These are phyloP conservation scores for Tetragnatha montana DNA, from an alignment of 2,888 invertebrate genomes.

Conservation along the genomic window DNA sequence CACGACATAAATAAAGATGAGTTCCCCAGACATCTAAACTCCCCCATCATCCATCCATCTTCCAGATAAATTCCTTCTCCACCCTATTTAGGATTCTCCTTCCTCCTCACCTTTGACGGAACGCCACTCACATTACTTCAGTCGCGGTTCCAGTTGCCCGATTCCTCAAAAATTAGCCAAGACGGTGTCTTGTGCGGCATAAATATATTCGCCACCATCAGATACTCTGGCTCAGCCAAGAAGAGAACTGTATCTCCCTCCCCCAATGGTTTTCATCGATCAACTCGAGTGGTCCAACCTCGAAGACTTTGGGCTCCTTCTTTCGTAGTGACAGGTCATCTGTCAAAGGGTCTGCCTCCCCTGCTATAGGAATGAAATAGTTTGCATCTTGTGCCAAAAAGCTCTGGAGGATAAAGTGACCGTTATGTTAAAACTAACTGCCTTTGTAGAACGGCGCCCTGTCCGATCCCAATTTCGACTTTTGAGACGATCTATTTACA, in stretches of 20 bases:
- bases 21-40: neutral
- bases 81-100: neutral
- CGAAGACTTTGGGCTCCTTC: slow-evolving; percentile 31
- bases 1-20: neutral
- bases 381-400: neutral
- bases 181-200: neutral
- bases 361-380: neutral
- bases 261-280: slow-evolving; percentile 34
- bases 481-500: too few relatives aligned
- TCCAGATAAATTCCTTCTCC: neutral
- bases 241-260: slow-evolving; percentile 4
- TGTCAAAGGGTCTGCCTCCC: slow-evolving; percentile 27
- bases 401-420: neutral
- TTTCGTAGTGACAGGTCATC: slow-evolving; percentile 40
- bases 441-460: too few relatives aligned
- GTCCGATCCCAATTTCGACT: too few relatives aligned
- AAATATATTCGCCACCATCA: neutral
- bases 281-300: slow-evolving; percentile 7
- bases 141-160: neutral
- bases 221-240: slow-evolving; percentile 6
- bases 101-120: neutral
- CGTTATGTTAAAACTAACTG: neutral
- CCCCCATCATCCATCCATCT: neutral
- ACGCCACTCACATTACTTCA: neutral
- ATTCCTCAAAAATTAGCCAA: slow-evolving; percentile 12